Percentiles rank a stretch among this genome's conserved stretches.
Conservation (phyloP, 1,140 invertebrate genomes). For the Drosophila kohkoa region DNA sequence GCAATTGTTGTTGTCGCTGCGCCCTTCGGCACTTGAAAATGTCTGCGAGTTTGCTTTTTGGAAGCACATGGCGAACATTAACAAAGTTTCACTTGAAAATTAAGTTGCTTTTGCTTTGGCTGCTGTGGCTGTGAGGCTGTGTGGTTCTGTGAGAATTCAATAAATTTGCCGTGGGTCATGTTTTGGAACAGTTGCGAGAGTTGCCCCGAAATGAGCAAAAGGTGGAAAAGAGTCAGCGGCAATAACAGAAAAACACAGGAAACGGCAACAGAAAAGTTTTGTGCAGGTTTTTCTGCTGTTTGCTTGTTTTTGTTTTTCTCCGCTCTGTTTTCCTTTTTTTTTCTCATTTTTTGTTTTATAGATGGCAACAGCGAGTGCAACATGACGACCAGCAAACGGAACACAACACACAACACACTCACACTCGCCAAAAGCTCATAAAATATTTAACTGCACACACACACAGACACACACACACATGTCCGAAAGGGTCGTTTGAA, state of each 20-base stretch:
- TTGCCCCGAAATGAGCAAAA: slow-evolving; percentile 5
- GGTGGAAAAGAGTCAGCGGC: slow-evolving; percentile 24
- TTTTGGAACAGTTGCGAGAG: neutral
- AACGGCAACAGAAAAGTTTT: slow-evolving; percentile 61
- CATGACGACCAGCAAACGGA: slow-evolving; percentile 61
- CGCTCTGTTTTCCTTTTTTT: too few species aligned
- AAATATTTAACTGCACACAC: slow-evolving; percentile 53
- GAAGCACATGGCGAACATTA: slow-evolving; percentile 69
- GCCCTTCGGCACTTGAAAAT: slow-evolving; percentile 63
- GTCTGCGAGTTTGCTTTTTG: slow-evolving; percentile 56
- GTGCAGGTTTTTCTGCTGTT: slow-evolving; percentile 40
- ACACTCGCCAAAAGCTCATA: slow-evolving; percentile 34
- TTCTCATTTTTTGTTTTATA: neutral
- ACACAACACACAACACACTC: slow-evolving; percentile 35
- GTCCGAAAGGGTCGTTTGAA: slow-evolving; percentile 40
- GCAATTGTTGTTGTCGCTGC: slow-evolving; percentile 7
- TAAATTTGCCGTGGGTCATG: slow-evolving; percentile 69
- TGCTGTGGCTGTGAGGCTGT: neutral
- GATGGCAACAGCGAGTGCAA: slow-evolving; percentile 31
- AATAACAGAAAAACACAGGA: slow-evolving; percentile 59
- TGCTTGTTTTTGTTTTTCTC: slow-evolving; percentile 6
- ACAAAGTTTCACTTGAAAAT: slow-evolving; percentile 77
- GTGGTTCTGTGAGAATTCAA: slow-evolving; percentile 63
- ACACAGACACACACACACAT: slow-evolving; percentile 7
- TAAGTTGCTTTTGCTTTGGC: slow-evolving; percentile 70